Base-by-base conservation (phyloP, 2,888 invertebrate genomes). In the Drosophila melanosoma region DNA sequence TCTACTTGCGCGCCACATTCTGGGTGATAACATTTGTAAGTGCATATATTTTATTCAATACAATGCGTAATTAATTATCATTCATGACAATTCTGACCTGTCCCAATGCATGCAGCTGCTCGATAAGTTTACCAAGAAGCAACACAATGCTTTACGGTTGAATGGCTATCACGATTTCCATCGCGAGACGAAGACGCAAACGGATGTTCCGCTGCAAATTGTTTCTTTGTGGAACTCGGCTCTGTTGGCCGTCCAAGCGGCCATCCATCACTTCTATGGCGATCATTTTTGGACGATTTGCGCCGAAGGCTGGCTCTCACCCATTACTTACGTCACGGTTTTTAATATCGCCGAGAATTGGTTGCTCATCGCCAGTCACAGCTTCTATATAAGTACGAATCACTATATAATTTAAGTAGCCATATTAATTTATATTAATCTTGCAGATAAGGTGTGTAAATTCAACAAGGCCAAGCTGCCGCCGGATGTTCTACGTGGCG, bases 131-230 rank as follows among this genome's bases (percentile, higher is more conserved):
- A 92, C 95, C 0, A 95, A 95, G 89, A 92, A 92, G 38, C 94
- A 94, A 82, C 96, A 96, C 85, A 94, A 95, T 71, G 93, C 94
- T 73, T 90, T 96, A 48, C 93, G 95, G 67, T 93, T 96, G 73
- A 94, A 94, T 84, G 96, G 96, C 3, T 96, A 96, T 85, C 93
- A 96, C 68, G 95, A 96, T 60, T 96, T 96, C 88, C 95, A 96
- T 90, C 94, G 95, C 69, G 94, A 94, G 11, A 95, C 95, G 0
- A 94, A 94, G 78, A 93, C 94, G 65, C 95, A 95, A 61, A 94
- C 95, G 81, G 94, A 95, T 63, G 92, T 95, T 20, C 95, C 96
- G 0, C 91, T 96, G 49, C 95, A 95, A 81, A 92, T 96, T 26
- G 94, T 95, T 0, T 95, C 96, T 10, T 90, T 95, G 23, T 95